phyloP scores from a whole-genome alignment of 1,140 invertebrate genomes.

The Parasteatoda tepidariorum region DNA sequence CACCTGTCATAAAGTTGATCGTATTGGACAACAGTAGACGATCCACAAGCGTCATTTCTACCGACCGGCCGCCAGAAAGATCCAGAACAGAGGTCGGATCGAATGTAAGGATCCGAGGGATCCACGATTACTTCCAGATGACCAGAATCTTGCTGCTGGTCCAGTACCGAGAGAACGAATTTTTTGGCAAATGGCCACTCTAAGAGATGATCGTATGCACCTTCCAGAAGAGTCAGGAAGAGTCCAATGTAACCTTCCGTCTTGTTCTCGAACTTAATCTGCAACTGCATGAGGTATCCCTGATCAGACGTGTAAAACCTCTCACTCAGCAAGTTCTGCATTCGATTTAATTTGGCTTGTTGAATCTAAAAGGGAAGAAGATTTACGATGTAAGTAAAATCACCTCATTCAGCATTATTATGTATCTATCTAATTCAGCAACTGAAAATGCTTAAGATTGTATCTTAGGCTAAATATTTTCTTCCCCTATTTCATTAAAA shows the following conservation, averaged over 20 bases:
- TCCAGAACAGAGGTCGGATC: constrained; percentile 22
- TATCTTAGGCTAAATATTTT: no score
- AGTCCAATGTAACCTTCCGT: constrained; percentile 39
- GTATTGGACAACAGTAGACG: constrained; percentile 16
- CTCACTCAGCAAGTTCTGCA: constrained; percentile 47
- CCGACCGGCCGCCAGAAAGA: constrained; percentile 57
- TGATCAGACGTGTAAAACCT: constrained; percentile 62
- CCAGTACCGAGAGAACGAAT: constrained; percentile 53
- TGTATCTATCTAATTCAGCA: no score
- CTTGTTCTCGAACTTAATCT: constrained; percentile 56
- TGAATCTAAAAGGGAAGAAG: constrained; percentile 31
- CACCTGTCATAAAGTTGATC: constrained; percentile 46
- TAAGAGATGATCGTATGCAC: constrained; percentile 51
- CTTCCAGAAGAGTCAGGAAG: constrained; percentile 61
- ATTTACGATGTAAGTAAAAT: no score
- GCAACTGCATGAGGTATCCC: constrained; percentile 61
- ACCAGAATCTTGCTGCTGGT: neutral
- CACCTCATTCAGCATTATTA: no score
- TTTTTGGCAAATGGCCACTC: constrained; percentile 61
- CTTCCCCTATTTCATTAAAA: no score
- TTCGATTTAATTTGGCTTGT: neutral
- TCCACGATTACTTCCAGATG: constrained; percentile 23
- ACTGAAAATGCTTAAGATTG: no score
- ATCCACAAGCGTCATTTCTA: constrained; percentile 44
- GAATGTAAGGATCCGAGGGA: constrained; percentile 14